Evolutionary conservation across 2,113 vertebrate species (phyloP).

Genomic region (Sinocyclocheilus anophthalmus): DNA sequence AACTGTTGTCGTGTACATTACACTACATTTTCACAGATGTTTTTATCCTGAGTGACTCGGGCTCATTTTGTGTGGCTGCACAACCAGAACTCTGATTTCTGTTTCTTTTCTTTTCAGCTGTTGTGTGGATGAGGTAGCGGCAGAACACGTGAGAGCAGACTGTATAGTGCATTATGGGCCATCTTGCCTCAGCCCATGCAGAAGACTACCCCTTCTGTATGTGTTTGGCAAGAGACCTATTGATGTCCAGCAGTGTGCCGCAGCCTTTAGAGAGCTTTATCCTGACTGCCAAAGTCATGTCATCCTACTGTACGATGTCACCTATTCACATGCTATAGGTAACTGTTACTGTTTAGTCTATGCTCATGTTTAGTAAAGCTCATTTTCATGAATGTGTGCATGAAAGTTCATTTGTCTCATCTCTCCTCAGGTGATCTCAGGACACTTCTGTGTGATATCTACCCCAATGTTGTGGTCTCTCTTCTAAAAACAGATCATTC

Average conservation of each 20-base stretch:
- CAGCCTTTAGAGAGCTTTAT: conserved; percentile 80
- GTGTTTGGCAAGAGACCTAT: conserved; percentile 82
- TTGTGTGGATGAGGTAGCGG: conserved; percentile 93
- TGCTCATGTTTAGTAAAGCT: not conserved
- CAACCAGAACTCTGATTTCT: not conserved
- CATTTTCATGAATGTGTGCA: not conserved
- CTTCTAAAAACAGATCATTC: conserved; percentile 68
- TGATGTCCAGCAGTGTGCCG: conserved; percentile 73
- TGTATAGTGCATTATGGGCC: conserved; percentile 89
- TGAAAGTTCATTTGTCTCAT: not conserved
- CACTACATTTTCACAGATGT: not conserved
- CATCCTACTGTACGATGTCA: conserved; percentile 85
- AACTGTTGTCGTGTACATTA: not conserved
- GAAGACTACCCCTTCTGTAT: conserved; percentile 81
- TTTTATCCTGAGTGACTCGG: not conserved
- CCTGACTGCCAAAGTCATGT: conserved; percentile 75
- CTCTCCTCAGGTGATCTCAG: conserved; percentile 73
- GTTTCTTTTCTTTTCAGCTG: conserved; percentile 76
- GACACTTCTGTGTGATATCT: conserved; percentile 67
- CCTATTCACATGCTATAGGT: conserved; percentile 71
- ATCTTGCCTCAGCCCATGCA: conserved; percentile 87
- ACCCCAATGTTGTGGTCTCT: conserved; percentile 80
- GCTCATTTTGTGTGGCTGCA: not conserved
- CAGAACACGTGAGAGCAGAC: conserved; percentile 84
- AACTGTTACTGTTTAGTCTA: not conserved